phyloP scores from a whole-genome alignment of 2,113 vertebrate species.

The Hypocryptadius cinnamomeus region DNA sequence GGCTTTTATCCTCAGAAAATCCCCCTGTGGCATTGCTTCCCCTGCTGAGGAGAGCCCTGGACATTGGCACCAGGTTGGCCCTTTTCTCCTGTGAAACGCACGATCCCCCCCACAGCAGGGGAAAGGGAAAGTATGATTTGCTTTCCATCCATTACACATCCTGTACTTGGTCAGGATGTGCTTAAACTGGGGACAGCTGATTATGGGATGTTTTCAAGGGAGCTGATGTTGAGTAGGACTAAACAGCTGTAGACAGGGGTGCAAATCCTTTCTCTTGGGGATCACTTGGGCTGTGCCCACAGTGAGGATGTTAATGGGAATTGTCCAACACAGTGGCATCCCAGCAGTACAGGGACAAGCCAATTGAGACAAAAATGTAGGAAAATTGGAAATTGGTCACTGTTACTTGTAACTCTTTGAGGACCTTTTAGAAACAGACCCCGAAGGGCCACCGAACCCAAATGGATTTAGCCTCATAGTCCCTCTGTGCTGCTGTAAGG shows the following conservation, averaged over 20 bases:
- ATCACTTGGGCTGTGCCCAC: not conserved
- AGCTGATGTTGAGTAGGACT: not conserved
- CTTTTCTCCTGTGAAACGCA: not conserved
- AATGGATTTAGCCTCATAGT: not conserved
- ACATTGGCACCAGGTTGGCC: not conserved
- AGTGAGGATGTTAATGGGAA: accelerated
- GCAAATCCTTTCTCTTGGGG: not conserved
- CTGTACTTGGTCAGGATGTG: not conserved
- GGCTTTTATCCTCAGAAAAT: not conserved
- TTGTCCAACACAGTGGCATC: too few relatives aligned
- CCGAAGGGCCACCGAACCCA: not conserved
- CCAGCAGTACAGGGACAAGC: not conserved
- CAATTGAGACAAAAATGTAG: not conserved
- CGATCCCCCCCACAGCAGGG: not conserved
- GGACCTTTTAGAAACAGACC: not conserved
- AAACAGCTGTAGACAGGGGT: not conserved
- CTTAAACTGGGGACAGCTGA: not conserved
- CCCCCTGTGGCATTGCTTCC: not conserved
- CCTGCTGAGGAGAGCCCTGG: not conserved
- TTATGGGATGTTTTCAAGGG: not conserved
- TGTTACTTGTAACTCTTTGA: not conserved
- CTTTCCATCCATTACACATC: not conserved
- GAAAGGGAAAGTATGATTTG: not conserved
- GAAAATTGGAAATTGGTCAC: not conserved
- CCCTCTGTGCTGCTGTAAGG: accelerated